These are phyloP conservation scores for Leucophenga varia DNA, from an alignment of 1,140 invertebrate species.

Conservation along the genomic window DNA sequence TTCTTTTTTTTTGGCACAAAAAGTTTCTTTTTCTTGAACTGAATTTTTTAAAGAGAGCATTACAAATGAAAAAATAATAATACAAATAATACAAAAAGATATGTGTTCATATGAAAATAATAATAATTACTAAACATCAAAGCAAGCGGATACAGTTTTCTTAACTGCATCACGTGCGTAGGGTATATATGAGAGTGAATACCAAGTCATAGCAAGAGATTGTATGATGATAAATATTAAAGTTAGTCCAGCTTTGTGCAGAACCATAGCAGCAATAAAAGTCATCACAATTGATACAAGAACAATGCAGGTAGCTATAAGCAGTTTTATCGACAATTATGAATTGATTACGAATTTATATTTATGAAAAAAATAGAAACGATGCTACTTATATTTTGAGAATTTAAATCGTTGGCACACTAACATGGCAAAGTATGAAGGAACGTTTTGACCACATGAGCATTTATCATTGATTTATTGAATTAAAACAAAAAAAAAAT, in stretches of 20 bases:
- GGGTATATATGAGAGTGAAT: conserved; percentile 91
- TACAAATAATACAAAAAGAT: conserved; percentile 8
- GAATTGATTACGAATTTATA: too few relatives aligned
- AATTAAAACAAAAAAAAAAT: too few relatives aligned
- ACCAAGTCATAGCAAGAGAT: conserved; percentile 91
- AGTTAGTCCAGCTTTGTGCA: conserved; percentile 73
- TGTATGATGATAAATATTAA: conserved; percentile 85
- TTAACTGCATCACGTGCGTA: conserved; percentile 83
- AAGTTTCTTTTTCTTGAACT: too few relatives aligned
- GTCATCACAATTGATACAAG: conserved; percentile 74
- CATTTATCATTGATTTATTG: too few relatives aligned
- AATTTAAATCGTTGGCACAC: too few relatives aligned
- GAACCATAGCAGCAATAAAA: conserved; percentile 69
- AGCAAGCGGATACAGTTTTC: conserved; percentile 66
- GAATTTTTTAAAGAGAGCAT: too few relatives aligned
- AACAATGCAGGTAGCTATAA: conserved; percentile 82
- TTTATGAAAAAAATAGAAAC: too few relatives aligned
- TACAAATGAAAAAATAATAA: not conserved
- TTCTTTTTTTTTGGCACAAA: too few relatives aligned
- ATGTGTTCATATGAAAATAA: conserved; percentile 38
- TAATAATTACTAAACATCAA: conserved; percentile 52
- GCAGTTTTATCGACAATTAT: too few relatives aligned
- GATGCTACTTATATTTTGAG: too few relatives aligned
- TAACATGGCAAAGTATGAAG: too few relatives aligned
- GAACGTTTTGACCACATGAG: too few relatives aligned